A percentile compares a stretch with the other conserved stretches of the same genome.
Conservation (phyloP, 2,888 invertebrate genomes). For the Tipula helvola region DNA sequence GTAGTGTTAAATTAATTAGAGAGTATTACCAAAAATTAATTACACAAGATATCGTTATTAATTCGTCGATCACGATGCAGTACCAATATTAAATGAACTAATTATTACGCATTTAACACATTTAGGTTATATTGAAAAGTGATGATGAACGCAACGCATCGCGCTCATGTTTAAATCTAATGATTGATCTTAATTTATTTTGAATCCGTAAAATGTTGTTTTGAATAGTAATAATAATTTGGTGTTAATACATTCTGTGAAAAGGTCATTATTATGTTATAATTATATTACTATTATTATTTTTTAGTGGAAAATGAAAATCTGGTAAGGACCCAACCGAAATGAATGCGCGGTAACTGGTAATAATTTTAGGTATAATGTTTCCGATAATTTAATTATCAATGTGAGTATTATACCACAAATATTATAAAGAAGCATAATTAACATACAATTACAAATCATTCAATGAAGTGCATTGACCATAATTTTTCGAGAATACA, state of each 20-base stretch:
- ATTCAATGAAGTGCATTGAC: too few species aligned
- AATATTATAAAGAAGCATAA: too few species aligned
- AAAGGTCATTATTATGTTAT: background rate
- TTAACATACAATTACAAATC: too few species aligned
- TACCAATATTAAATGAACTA: background rate
- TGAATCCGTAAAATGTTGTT: background rate
- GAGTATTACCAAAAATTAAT: background rate
- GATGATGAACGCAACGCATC: background rate
- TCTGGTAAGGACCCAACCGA: background rate
- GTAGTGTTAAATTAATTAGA: background rate
- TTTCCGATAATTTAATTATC: too few species aligned
- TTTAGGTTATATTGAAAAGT: background rate
- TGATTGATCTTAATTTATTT: background rate
- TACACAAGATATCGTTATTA: background rate
- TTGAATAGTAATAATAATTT: background rate
- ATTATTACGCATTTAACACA: background rate
- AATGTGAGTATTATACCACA: too few species aligned
- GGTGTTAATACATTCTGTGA: background rate
- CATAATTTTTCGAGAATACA: too few species aligned
- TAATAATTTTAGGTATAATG: background rate
- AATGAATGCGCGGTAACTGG: background rate
- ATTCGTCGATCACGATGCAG: background rate
- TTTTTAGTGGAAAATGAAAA: too few species aligned
- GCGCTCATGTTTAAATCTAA: background rate
- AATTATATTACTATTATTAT: background rate